Evolutionary conservation across 2,797 vertebrate genomes (phyloP), one percentile per base, ranked within the genome.

Genomic region (Orientallactaga sibirica): DNA sequence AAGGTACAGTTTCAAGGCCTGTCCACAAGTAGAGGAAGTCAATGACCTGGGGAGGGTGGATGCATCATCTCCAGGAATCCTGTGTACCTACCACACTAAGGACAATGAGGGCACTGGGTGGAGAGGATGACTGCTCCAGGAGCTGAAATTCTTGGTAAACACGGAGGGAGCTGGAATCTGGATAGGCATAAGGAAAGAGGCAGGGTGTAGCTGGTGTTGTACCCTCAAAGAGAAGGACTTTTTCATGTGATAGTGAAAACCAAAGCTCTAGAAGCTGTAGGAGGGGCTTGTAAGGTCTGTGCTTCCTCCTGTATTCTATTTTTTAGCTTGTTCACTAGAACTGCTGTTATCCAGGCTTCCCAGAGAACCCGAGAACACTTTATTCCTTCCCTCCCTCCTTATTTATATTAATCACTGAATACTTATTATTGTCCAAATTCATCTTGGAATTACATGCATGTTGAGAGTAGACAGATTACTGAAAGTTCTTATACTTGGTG

Each of bases 61-160:
- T 84, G 14, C n/a, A 70, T 89, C 94, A 92, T 75, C 43, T 75
- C 6, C 16, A 8, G 76, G 92, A 96, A 77, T 93, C 95, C 95
- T n/a, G 19, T 74, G 55, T 61, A 61, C 41, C 52, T 67, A 82
- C 82, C 55, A 79, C 48, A 62, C 25, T 37, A 70, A 90, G 33
- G 18, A 70, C 10, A 48, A 79, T 37, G 61, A 79, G 24, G 61
- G 29, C 24, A 19, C 78, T 66, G 33, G 67, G 87, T 66, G 27
- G 86, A 79, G 20, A 70, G 25, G 66, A 62, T 29, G 68, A 75
- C n/a, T 83, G 29, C 11, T 55, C 20, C 55, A 90, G 41, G 68
- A 70, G 52, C 66, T 22, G 62, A 80, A 75, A 77, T 74, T 90
- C 73, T 74, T 78, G 58, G 20, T 62, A 67, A 78, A 75, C 43